Base-by-base conservation (phyloP, 2,113 vertebrate genomes). In the Festucalex cinctus region DNA sequence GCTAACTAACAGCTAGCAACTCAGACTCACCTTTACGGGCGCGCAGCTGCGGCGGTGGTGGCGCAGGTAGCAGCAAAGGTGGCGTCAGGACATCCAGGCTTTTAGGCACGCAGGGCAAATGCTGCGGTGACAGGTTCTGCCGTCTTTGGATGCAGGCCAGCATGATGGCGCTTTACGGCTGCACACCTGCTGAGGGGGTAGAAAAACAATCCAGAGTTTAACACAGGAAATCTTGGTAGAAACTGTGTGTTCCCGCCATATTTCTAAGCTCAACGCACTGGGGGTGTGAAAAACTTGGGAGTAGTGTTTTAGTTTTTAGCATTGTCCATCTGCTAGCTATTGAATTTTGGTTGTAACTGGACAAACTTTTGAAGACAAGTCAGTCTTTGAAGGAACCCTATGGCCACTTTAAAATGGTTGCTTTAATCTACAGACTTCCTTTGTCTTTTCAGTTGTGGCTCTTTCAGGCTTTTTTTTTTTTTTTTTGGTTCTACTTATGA, bases 101-200 rank as follows among this genome's bases (percentile, higher is more conserved):
- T 91, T 94, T 96, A 84, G 74, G 91, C 20, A 92, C 90, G 83
- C 95, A 95, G 77, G 90, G 64, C 85, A 95, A 92, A 85, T 86
- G 94, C 80, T 95, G 95, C 81, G 92, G 90, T 0, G 95, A 88
- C 13, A 94, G 93, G 86, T 94, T 96, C 92, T 95, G 95, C 80
- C 92, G 93, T 87, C 95, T 92, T 91, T 97, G 96, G 86, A 98
- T 93, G 74, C 96, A 98, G 90, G 96, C 96, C 93, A 98, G 91
- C 96, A 98, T 98, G 94, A 91, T 94, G 88, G 32, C 71, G 78
- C 71, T 41, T 79, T 74, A 57, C 67, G 84, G 83, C 83, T 80
- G 80, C 67, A 56, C 70, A 81, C 88, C 90, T 92, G 88, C 78
- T 80, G 9, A 46, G 69, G 56, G 12, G 20, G 5, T 39, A 22